These are phyloP conservation scores for Uromys caudimaculatus DNA, from an alignment of 2,797 vertebrate genomes.

Conservation along the genomic window DNA sequence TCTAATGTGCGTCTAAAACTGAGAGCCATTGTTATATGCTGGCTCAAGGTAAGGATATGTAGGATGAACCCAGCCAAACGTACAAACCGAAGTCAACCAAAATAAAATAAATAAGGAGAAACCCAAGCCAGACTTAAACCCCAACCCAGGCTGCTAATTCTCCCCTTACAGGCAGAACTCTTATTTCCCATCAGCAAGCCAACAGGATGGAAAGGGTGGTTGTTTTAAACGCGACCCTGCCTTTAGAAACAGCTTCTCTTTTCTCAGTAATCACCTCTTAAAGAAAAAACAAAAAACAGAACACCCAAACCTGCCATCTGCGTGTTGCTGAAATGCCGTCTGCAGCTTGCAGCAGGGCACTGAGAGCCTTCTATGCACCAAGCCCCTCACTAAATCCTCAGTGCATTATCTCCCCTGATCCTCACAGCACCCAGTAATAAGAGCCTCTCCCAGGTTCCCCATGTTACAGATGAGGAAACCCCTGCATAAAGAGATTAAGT, in stretches of 20 bases:
- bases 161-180: neutral
- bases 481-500: neutral
- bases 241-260: constrained; percentile 48
- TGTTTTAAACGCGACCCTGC: constrained; percentile 4
- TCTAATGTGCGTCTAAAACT: neutral
- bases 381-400: neutral
- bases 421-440: neutral
- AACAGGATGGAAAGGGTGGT: neutral
- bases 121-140: neutral
- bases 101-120: neutral
- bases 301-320: neutral
- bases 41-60: neutral
- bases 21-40: neutral
- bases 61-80: neutral
- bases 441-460: neutral
- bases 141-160: neutral
- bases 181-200: neutral
- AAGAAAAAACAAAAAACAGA: neutral
- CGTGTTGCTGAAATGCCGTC: neutral
- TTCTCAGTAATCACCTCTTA: constrained; percentile 1
- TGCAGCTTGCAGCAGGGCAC: neutral
- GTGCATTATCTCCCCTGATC: neutral
- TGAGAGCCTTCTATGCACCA: neutral
- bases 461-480: constrained; percentile 59
- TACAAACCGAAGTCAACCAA: neutral